Conservation (phyloP, 2,113 vertebrate species). For the Tapirus terrestris region DNA sequence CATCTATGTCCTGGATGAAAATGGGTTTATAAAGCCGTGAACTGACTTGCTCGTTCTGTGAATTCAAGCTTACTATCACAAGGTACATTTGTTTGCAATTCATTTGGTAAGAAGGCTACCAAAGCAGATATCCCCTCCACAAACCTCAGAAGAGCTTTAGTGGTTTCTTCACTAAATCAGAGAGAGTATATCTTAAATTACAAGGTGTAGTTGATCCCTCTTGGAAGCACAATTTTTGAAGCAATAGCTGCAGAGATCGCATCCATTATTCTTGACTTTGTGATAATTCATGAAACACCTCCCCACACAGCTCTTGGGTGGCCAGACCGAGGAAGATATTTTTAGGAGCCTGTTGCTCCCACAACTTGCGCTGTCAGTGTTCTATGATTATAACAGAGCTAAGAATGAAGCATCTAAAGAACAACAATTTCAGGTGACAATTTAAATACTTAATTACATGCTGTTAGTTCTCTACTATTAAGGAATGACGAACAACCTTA, state of each 20-base stretch:
- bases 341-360: neutral
- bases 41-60: neutral
- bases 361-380: neutral
- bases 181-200: neutral
- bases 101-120: neutral
- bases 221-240: neutral
- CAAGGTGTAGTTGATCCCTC: neutral
- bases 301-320: neutral
- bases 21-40: neutral
- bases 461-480: neutral
- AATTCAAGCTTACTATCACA: neutral
- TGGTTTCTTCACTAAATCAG: neutral
- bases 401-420: neutral
- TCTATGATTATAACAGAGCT: neutral
- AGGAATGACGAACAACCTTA: neutral
- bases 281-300: conserved; percentile 36
- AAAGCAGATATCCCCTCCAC: neutral
- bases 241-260: neutral
- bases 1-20: neutral
- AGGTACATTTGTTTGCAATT: neutral
- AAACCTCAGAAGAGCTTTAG: neutral
- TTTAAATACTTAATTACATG: conserved; percentile 1
- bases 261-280: conserved; percentile 1
- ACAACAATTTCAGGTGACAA: neutral
- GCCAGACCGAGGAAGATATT: neutral